Percentiles rank a stretch among this genome's conserved stretches.
Conservation (phyloP, 23 tunicate genomes). For the Trididemnum miniatum region DNA sequence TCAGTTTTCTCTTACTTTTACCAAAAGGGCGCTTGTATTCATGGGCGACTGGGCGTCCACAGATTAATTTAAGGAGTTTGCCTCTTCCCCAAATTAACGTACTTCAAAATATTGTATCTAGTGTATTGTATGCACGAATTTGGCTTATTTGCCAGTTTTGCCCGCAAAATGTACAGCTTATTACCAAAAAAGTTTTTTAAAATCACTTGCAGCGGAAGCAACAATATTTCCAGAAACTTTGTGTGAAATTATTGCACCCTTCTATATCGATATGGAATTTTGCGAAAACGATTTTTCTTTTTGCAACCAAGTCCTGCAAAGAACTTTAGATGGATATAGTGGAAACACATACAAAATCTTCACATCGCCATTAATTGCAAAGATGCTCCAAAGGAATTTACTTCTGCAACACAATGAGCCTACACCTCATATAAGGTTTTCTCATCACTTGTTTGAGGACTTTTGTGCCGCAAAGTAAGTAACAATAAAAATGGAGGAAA, state of each 20-base stretch:
- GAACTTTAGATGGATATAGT: slow-evolving; percentile 25
- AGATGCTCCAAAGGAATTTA: background rate
- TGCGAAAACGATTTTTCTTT: background rate
- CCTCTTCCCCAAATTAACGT: too few relatives aligned
- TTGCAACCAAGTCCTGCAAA: slow-evolving; percentile 7
- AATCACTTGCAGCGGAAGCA: too few relatives aligned
- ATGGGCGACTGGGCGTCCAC: too few relatives aligned
- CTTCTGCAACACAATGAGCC: background rate
- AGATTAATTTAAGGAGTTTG: too few relatives aligned
- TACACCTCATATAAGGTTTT: background rate
- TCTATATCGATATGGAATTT: background rate
- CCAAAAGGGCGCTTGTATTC: too few relatives aligned
- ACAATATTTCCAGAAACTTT: slow-evolving; percentile 30
- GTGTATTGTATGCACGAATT: too few relatives aligned
- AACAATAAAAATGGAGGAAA: too few relatives aligned
- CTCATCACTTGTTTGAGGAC: slow-evolving; percentile 43
- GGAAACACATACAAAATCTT: slow-evolving; percentile 5
- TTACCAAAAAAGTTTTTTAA: too few relatives aligned
- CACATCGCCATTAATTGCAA: background rate
- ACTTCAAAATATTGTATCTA: too few relatives aligned
- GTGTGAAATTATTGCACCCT: background rate
- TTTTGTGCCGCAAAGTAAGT: slow-evolving; percentile 50
- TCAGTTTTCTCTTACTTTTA: too few relatives aligned
- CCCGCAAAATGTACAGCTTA: too few relatives aligned
- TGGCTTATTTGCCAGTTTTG: too few relatives aligned